A percentile compares a stretch with the other conserved stretches of the same genome.
Evolutionary conservation across 1,140 invertebrate species (phyloP).

Genomic region (Tetramorium parvispinum): DNA sequence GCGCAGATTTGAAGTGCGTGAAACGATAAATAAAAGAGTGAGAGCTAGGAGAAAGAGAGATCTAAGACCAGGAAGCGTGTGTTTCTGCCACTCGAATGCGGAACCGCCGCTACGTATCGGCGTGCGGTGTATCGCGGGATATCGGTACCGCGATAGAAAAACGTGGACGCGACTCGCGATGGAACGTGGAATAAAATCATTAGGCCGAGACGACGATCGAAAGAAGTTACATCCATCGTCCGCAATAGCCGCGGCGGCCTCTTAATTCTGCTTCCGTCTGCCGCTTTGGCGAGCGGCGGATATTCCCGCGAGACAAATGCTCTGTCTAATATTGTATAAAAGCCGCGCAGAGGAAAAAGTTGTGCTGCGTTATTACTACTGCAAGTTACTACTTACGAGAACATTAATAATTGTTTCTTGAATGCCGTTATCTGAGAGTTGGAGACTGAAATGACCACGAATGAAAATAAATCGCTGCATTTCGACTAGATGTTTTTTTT

Average conservation of each 20-base stretch:
- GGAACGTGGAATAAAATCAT: constrained; percentile 78
- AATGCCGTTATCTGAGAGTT: neutral
- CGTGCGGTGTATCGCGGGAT: constrained; percentile 41
- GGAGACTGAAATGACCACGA: neutral
- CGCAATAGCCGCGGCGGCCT: neutral
- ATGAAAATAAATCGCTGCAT: neutral
- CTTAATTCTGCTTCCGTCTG: constrained; percentile 60
- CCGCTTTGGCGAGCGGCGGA: constrained; percentile 25
- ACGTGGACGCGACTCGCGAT: constrained; percentile 67
- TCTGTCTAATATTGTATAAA: constrained; percentile 36
- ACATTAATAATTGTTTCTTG: constrained; percentile 25
- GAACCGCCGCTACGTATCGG: constrained; percentile 62
- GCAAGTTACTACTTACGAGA: neutral
- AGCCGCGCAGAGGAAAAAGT: constrained; percentile 18
- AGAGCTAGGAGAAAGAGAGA: constrained; percentile 67
- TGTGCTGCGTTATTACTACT: neutral
- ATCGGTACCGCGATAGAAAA: constrained; percentile 65
- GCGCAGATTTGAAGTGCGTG: constrained; percentile 69
- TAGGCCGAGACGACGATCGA: constrained; percentile 62
- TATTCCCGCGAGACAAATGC: constrained; percentile 37
- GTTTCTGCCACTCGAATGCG: constrained; percentile 64
- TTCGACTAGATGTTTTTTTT: neutral
- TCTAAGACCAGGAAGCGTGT: constrained; percentile 70
- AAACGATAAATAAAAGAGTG: constrained; percentile 78
- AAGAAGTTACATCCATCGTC: constrained; percentile 69